phyloP scores from a whole-genome alignment of 2,888 invertebrate species.

The Podotricha telesiphe region DNA sequence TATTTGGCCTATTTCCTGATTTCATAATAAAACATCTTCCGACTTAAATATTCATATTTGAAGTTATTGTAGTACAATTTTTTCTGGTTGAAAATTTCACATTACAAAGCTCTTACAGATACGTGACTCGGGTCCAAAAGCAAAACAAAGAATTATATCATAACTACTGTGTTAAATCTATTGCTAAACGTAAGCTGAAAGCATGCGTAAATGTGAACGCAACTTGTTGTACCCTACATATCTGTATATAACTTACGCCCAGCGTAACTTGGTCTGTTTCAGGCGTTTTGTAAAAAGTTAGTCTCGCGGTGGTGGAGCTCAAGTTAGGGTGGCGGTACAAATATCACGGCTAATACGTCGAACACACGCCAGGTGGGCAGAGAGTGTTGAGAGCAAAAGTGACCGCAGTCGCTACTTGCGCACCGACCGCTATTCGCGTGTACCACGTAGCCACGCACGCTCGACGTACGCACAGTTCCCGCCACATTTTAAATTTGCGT shows the following conservation, averaged over 20 bases:
- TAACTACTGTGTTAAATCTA: constrained; percentile 25
- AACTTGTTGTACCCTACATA: constrained; percentile 44
- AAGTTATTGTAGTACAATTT: constrained; percentile 11
- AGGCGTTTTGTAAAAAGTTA: constrained; percentile 37
- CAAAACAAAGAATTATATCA: constrained; percentile 35
- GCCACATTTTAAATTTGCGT: constrained; percentile 75
- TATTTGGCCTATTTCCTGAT: constrained; percentile 6
- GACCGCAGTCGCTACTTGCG: constrained; percentile 76
- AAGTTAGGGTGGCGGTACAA: constrained; percentile 55
- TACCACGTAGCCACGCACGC: constrained; percentile 61
- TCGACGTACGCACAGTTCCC: constrained; percentile 76
- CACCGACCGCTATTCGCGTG: constrained; percentile 75
- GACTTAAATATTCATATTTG: constrained; percentile 10
- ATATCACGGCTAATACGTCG: constrained; percentile 72
- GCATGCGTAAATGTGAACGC: constrained; percentile 40
- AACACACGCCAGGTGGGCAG: constrained; percentile 71
- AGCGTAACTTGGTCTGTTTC: constrained; percentile 51
- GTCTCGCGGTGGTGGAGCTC: constrained; percentile 49
- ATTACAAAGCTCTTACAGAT: constrained; percentile 13
- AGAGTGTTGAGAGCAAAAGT: constrained; percentile 62
- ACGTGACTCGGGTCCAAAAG: constrained; percentile 26
- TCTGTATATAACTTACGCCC: constrained; percentile 43
- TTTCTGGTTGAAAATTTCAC: not conserved
- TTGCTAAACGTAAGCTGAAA: constrained; percentile 42
- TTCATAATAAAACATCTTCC: not conserved